These are phyloP conservation scores for Auanema freiburgensis DNA, from an alignment of 2,888 invertebrate species.

Conservation along the genomic window DNA sequence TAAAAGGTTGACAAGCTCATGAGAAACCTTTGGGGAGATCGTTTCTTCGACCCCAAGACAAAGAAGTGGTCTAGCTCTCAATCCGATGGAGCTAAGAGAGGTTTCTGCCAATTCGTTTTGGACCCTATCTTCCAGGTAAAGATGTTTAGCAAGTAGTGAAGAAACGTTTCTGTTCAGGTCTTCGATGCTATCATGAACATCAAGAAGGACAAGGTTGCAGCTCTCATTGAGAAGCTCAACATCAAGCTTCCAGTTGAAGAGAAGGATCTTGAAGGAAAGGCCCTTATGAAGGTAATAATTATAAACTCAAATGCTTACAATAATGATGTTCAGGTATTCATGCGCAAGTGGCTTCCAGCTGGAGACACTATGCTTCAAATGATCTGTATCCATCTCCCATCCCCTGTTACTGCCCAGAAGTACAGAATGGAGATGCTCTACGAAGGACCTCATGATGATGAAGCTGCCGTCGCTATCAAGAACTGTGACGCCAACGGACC, in stretches of 20 bases:
- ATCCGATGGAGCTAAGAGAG: slow-evolving; percentile 82
- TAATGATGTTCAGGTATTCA: slow-evolving; percentile 75
- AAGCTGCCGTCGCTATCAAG: slow-evolving; percentile 80
- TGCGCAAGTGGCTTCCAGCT: slow-evolving; percentile 99
- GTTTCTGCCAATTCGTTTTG: slow-evolving; percentile 97
- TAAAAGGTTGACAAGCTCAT: slow-evolving; percentile 86
- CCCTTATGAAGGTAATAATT: slow-evolving; percentile 78
- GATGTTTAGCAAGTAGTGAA: slow-evolving; percentile 67
- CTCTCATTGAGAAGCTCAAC: slow-evolving; percentile 84
- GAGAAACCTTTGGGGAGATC: slow-evolving; percentile 93
- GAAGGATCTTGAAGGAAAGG: slow-evolving; percentile 92
- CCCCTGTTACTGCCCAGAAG: slow-evolving; percentile 88
- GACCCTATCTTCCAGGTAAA: slow-evolving; percentile 90
- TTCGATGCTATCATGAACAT: slow-evolving; percentile 86
- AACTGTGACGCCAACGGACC: slow-evolving; percentile 94
- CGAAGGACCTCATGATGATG: slow-evolving; percentile 95
- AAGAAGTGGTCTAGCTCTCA: slow-evolving; percentile 85
- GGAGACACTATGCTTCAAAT: slow-evolving; percentile 99
- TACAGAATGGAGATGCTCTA: slow-evolving; percentile 99
- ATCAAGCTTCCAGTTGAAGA: slow-evolving; percentile 91
- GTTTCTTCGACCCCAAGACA: slow-evolving; percentile 93
- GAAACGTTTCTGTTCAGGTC: slow-evolving; percentile 65
- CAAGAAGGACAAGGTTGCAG: slow-evolving; percentile 89
- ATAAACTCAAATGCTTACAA: background rate
- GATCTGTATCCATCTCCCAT: slow-evolving; percentile 99